Evolutionary conservation across 2,113 vertebrate genomes (phyloP).

Genomic region (Coreoperca whiteheadi): DNA sequence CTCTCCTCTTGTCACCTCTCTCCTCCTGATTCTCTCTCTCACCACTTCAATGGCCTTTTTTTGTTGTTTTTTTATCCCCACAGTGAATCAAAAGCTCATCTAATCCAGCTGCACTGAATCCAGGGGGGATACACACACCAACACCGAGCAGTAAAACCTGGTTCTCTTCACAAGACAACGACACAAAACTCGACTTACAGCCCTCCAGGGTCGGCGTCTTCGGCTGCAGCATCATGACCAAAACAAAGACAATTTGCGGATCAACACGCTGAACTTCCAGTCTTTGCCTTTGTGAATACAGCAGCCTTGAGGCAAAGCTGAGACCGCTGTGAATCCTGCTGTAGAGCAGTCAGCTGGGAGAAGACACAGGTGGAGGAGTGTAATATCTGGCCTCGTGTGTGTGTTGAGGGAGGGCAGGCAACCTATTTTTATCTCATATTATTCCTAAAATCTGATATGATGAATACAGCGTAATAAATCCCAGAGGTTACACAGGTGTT

Average conservation of each 20-base stretch:
- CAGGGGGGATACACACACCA: neutral
- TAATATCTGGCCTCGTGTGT: neutral
- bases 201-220: neutral
- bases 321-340: neutral
- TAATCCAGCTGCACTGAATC: conserved; percentile 13
- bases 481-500: neutral
- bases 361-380: neutral
- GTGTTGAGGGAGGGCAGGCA: neutral
- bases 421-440: neutral
- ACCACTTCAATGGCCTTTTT: conserved; percentile 26
- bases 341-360: conserved; percentile 27
- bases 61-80: conserved; percentile 26
- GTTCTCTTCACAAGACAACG: neutral
- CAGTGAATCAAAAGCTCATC: conserved; percentile 44
- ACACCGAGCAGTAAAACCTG: conserved; percentile 32
- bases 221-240: neutral
- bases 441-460: neutral
- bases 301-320: neutral
- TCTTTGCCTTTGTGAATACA: neutral
- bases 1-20: conserved; percentile 11
- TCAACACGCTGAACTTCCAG: conserved; percentile 10
- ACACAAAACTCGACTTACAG: conserved; percentile 31
- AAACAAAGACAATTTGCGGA: conserved; percentile 38
- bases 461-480: neutral
- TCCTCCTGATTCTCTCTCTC: conserved; percentile 24